Percentiles rank a stretch among this genome's conserved stretches.
These are phyloP conservation scores for Yasuhikotakia modesta DNA, from an alignment of 2,797 vertebrate genomes.

Conservation along the genomic window DNA sequence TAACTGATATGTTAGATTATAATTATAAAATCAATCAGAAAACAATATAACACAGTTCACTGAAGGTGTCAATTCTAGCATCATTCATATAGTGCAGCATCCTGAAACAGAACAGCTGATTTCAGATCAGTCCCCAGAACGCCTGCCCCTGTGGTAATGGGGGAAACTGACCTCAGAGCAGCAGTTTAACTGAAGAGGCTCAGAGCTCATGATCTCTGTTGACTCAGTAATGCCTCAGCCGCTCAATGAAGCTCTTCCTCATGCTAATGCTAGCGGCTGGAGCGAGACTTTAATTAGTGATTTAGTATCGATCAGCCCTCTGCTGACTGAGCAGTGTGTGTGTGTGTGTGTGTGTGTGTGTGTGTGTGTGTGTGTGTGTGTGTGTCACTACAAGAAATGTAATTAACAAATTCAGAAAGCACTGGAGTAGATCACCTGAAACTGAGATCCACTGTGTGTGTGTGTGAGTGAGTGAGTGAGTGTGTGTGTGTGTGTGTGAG, in stretches of 20 bases:
- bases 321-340: conserved; percentile 43
- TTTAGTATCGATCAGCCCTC: conserved; percentile 57
- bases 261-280: conserved; percentile 34
- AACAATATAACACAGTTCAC: not conserved
- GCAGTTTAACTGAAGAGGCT: conserved; percentile 15
- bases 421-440: conserved; percentile 11
- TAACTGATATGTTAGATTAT: not conserved
- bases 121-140: not conserved
- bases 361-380: too few species aligned
- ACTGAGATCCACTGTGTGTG: conserved; percentile 16
- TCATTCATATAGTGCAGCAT: not conserved
- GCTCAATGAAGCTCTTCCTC: conserved; percentile 43
- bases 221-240: conserved; percentile 67
- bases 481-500: not conserved
- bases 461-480: not conserved
- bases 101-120: not conserved
- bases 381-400: conserved; percentile 28
- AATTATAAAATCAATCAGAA: not conserved
- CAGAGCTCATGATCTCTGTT: conserved; percentile 68
- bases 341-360: not conserved
- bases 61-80: not conserved
- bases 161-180: conserved; percentile 19
- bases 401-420: conserved; percentile 44
- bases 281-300: conserved; percentile 40
- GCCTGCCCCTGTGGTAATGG: not conserved